Evolutionary conservation across 2,113 vertebrate genomes (phyloP).

Genomic region (Asarcornis scutulata): DNA sequence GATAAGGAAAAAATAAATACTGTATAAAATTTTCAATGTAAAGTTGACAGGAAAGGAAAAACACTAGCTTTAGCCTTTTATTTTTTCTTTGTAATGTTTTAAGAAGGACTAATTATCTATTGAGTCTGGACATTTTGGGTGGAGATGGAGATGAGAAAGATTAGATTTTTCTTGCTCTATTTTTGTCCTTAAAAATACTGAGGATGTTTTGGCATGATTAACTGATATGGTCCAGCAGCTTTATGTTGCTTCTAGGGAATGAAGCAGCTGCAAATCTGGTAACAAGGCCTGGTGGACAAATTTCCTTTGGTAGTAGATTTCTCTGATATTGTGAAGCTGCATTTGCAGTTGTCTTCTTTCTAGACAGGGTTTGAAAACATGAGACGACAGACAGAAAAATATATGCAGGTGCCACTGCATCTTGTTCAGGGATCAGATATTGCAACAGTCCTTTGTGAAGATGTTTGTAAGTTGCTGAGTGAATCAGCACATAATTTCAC

Average conservation of each 20-base stretch:
- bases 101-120: not conserved
- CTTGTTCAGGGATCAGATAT: not conserved
- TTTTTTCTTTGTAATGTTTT: not conserved
- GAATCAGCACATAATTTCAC: not conserved
- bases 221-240: not conserved
- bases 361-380: not conserved
- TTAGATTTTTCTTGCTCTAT: not conserved
- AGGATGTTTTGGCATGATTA: not conserved
- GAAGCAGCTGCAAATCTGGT: not conserved
- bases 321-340: not conserved
- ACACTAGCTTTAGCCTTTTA: not conserved
- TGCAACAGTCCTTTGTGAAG: not conserved
- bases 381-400: not conserved
- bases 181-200: not conserved
- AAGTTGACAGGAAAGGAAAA: constrained; percentile 4
- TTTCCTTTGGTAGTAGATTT: not conserved
- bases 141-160: not conserved
- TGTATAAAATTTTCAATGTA: not conserved
- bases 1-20: constrained; percentile 20
- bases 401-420: accelerated
- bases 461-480: not conserved
- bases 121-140: not conserved
- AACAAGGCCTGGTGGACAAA: not conserved
- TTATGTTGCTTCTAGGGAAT: not conserved
- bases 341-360: not conserved